Evolutionary conservation across 2,797 vertebrate species (phyloP).

Genomic region (Gallinago nigripennis): DNA sequence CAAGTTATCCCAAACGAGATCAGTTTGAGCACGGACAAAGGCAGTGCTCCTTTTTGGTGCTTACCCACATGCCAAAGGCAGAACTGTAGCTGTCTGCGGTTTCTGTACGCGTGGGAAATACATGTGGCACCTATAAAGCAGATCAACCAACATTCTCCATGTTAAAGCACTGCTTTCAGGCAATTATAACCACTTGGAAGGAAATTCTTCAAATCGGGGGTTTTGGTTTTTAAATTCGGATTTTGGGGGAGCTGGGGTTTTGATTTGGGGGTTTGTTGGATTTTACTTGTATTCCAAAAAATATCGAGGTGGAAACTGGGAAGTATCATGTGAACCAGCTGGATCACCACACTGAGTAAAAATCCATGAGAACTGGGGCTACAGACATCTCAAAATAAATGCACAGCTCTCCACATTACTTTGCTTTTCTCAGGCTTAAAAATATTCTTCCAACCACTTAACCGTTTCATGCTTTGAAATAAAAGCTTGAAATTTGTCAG

Average conservation of each 20-base stretch:
- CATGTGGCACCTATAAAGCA: background rate
- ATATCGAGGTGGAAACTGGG: background rate
- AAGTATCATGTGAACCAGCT: background rate
- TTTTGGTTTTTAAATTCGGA: background rate
- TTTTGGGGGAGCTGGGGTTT: background rate
- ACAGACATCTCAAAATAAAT: slow-evolving; percentile 14
- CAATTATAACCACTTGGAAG: background rate
- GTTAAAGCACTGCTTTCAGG: background rate
- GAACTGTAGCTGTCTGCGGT: background rate
- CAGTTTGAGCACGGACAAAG: background rate
- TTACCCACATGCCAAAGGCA: background rate
- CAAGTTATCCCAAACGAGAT: background rate
- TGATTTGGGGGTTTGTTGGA: background rate
- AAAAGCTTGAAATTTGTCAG: slow-evolving; percentile 64
- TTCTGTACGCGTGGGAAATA: background rate
- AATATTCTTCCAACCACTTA: slow-evolving; percentile 32
- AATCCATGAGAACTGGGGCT: background rate
- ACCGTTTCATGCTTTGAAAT: slow-evolving; percentile 48
- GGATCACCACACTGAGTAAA: background rate
- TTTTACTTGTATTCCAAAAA: background rate
- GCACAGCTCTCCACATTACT: background rate
- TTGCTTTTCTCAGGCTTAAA: slow-evolving; percentile 19
- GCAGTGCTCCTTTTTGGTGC: background rate
- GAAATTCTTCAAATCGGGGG: background rate
- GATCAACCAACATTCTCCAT: background rate